Percentiles rank a stretch among this genome's conserved stretches.
Evolutionary conservation across 1,140 invertebrate genomes (phyloP).

Genomic region (Anoplolepis gracilipes): DNA sequence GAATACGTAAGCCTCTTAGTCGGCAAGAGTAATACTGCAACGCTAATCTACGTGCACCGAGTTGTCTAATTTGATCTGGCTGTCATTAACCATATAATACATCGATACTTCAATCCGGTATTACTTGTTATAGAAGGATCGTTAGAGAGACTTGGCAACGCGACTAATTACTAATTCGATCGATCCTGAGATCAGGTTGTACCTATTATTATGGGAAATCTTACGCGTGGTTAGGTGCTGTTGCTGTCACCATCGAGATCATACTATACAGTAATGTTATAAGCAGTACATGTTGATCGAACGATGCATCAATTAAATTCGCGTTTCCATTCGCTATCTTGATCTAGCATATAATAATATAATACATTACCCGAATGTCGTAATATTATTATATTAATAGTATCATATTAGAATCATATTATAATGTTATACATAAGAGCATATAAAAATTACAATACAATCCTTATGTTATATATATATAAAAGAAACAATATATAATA

Average conservation of each 20-base stretch:
- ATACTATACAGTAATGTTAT: not conserved
- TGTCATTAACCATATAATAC: conserved; percentile 29
- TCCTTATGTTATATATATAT: no score
- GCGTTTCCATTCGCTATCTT: not conserved
- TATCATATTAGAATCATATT: no score
- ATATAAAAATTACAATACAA: no score
- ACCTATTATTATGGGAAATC: conserved; percentile 29
- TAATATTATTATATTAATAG: no score
- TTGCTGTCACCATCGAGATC: not conserved
- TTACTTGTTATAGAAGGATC: conserved; percentile 39
- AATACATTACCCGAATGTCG: no score
- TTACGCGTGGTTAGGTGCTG: conserved; percentile 5
- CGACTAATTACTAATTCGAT: conserved; percentile 56
- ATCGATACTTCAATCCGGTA: conserved; percentile 33
- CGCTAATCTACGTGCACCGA: conserved; percentile 35
- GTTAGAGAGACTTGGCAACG: conserved; percentile 41
- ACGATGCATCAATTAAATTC: conserved; percentile 19
- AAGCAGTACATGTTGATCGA: not conserved
- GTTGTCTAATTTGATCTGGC: conserved; percentile 33
- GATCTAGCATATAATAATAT: no score
- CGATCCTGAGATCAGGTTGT: conserved; percentile 23
- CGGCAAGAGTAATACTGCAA: not conserved
- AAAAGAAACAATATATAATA: no score
- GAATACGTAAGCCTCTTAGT: conserved; percentile 3
- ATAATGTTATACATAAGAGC: no score